Evolutionary conservation across 2,797 vertebrate genomes (phyloP).

Genomic region (Spheniscus humboldti): DNA sequence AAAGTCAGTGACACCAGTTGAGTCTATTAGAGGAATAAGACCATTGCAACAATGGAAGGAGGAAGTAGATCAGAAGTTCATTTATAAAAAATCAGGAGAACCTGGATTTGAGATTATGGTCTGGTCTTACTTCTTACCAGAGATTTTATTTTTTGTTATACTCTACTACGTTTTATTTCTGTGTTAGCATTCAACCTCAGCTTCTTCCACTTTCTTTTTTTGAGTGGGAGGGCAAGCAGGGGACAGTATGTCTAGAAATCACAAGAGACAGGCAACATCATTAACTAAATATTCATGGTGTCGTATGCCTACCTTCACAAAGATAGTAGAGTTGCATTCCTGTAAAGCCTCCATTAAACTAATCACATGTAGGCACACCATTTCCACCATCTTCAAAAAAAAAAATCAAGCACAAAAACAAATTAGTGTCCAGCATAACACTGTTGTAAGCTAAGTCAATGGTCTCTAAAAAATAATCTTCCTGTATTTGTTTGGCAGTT

Average conservation of each 20-base stretch:
- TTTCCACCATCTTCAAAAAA: slow-evolving; percentile 94
- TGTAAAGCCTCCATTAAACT: slow-evolving; percentile 98
- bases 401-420: slow-evolving; percentile 18
- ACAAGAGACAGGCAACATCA: neutral
- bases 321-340: slow-evolving; percentile 98
- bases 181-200: neutral
- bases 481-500: neutral
- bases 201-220: neutral
- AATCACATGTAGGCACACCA: slow-evolving; percentile 99
- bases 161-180: neutral
- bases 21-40: neutral
- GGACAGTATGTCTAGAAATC: neutral
- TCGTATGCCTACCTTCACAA: slow-evolving; percentile 88
- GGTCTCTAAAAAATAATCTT: neutral
- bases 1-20: neutral
- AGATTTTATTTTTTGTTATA: neutral
- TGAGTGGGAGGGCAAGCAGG: neutral
- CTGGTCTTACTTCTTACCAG: neutral
- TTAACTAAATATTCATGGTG: neutral
- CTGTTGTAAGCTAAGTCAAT: neutral
- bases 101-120: neutral
- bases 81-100: neutral
- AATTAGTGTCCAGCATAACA: neutral
- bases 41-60: neutral
- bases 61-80: neutral